phyloP scores from a whole-genome alignment of 2,888 invertebrate species.

The Lasioglossum malachurum region DNA sequence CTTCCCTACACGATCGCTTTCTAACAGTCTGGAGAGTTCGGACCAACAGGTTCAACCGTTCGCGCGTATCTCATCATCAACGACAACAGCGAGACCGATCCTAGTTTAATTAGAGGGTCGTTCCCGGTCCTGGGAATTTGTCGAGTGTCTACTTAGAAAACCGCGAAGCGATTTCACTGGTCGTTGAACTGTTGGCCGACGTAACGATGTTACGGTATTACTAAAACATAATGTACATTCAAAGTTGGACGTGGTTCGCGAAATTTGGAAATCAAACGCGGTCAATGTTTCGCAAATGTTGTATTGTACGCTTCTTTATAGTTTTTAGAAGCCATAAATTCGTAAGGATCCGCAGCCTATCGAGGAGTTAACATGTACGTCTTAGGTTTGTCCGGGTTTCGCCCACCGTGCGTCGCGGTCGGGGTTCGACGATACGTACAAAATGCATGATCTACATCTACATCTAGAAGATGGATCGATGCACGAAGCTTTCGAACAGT shows the following conservation, averaged over 20 bases:
- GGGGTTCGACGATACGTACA: too few relatives aligned
- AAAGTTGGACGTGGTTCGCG: neutral
- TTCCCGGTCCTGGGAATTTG: neutral
- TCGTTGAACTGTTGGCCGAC: neutral
- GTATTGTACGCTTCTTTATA: too few relatives aligned
- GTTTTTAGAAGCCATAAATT: too few relatives aligned
- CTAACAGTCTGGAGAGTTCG: neutral
- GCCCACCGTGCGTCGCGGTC: too few relatives aligned
- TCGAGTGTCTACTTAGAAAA: neutral
- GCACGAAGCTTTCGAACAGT: neutral
- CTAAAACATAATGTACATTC: neutral
- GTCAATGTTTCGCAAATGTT: neutral
- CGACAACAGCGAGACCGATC: neutral
- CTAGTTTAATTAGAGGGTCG: neutral
- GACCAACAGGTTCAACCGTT: neutral
- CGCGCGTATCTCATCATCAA: neutral
- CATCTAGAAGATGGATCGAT: neutral
- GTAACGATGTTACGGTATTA: neutral
- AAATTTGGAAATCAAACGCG: neutral
- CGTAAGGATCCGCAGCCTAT: too few relatives aligned
- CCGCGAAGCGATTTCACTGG: neutral
- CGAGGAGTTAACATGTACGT: too few relatives aligned
- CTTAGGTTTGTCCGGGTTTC: too few relatives aligned
- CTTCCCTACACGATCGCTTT: neutral
- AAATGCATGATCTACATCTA: too few relatives aligned